Evolutionary conservation across 2,888 invertebrate genomes (phyloP).

Genomic region (Volucella inflata): DNA sequence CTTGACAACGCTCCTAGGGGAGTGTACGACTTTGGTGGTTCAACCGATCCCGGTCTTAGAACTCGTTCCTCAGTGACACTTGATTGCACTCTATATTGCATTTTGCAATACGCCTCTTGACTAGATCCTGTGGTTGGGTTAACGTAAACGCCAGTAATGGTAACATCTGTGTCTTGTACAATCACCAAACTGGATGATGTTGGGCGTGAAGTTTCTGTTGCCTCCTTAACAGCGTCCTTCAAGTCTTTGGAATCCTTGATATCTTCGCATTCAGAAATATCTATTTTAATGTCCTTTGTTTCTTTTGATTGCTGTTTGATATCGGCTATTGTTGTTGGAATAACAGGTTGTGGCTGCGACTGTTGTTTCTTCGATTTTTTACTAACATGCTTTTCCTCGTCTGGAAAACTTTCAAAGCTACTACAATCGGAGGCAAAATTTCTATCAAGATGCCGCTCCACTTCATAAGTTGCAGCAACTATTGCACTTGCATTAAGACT

Average conservation of each 20-base stretch:
- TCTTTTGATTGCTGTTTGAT: constrained; percentile 79
- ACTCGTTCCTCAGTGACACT: constrained; percentile 94
- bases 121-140: constrained; percentile 90
- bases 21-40: constrained; percentile 89
- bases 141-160: constrained; percentile 93
- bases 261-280: constrained; percentile 49
- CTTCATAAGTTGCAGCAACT: constrained; percentile 94
- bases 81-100: constrained; percentile 94
- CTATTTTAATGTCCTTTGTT: constrained; percentile 79
- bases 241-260: constrained; percentile 49
- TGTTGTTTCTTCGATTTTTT: constrained; percentile 75
- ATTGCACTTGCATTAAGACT: constrained; percentile 95
- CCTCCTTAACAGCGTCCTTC: constrained; percentile 77
- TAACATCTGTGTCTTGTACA: constrained; percentile 93
- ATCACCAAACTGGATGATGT: constrained; percentile 88
- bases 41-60: constrained; percentile 85
- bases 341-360: constrained; percentile 27
- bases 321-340: constrained; percentile 20
- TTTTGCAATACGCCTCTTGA: constrained; percentile 92
- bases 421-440: constrained; percentile 82
- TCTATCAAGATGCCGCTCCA: constrained; percentile 83
- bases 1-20: constrained; percentile 92
- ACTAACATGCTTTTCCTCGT: constrained; percentile 82
- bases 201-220: constrained; percentile 82
- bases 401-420: constrained; percentile 82